phyloP scores from a whole-genome alignment of 2,888 invertebrate genomes.

The Caenorhabditis sp. region DNA sequence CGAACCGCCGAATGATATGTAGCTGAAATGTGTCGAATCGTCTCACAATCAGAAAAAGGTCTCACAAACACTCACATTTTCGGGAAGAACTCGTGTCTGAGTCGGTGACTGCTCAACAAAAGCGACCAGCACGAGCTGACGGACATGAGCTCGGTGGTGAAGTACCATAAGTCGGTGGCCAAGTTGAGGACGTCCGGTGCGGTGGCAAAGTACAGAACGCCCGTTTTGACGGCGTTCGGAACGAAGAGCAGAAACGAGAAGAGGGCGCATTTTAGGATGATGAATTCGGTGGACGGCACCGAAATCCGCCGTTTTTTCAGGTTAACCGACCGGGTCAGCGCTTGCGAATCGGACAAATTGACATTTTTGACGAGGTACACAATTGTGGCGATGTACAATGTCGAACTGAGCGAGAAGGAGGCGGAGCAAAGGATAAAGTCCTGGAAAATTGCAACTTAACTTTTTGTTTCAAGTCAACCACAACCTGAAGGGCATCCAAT shows the following conservation, averaged over 20 bases:
- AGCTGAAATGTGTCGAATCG: no score
- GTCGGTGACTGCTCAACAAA: slow-evolving; percentile 8
- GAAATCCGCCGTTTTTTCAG: not conserved
- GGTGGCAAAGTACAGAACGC: slow-evolving; percentile 12
- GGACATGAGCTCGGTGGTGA: slow-evolving; percentile 48
- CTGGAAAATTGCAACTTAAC: no score
- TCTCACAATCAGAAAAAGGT: no score
- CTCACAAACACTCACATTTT: slow-evolving; percentile 12
- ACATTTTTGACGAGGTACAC: slow-evolving; percentile 1
- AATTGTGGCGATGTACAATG: slow-evolving; percentile 4
- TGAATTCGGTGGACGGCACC: slow-evolving; percentile 1
- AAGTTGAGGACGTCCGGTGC: not conserved
- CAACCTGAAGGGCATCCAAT: slow-evolving; percentile 39
- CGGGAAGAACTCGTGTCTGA: slow-evolving; percentile 24
- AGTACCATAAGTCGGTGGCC: slow-evolving; percentile 40
- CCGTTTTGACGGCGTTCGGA: slow-evolving; percentile 37
- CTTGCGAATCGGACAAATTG: no score
- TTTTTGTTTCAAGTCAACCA: no score
- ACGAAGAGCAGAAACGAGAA: slow-evolving; percentile 36
- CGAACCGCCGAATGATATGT: no score
- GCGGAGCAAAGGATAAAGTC: slow-evolving; percentile 32
- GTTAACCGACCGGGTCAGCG: no score
- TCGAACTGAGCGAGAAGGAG: slow-evolving; percentile 9
- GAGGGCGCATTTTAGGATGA: slow-evolving; percentile 46
- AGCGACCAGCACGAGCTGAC: slow-evolving; percentile 45